phyloP scores from a whole-genome alignment of 2,888 invertebrate genomes.

The Mechanitis mazaeus region DNA sequence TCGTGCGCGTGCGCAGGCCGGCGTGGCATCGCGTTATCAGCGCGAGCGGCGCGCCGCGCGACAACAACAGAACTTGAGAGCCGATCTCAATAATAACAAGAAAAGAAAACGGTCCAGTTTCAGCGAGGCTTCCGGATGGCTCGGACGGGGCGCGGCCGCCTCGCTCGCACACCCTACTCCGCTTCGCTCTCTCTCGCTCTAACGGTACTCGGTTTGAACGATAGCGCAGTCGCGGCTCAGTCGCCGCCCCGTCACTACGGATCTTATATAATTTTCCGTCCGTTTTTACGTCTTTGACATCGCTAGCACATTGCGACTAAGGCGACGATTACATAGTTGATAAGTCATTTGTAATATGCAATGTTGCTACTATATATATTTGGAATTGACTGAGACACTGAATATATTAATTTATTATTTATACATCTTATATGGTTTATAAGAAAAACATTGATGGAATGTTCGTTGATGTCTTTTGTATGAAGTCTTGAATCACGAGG shows the following conservation, averaged over 20 bases:
- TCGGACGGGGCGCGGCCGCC: slow-evolving; percentile 62
- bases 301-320: slow-evolving; percentile 29
- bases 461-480: slow-evolving; percentile 60
- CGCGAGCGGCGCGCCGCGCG: slow-evolving; percentile 70
- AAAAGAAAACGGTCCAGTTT: slow-evolving; percentile 78
- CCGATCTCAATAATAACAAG: slow-evolving; percentile 77
- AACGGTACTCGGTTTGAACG: slow-evolving; percentile 70
- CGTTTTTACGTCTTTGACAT: slow-evolving; percentile 52
- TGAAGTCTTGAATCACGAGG: slow-evolving; percentile 7
- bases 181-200: slow-evolving; percentile 65
- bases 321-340: slow-evolving; percentile 20
- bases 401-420: slow-evolving; percentile 9
- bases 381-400: not conserved
- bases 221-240: slow-evolving; percentile 69
- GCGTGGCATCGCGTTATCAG: slow-evolving; percentile 75
- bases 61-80: slow-evolving; percentile 76
- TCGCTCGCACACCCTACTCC: slow-evolving; percentile 51
- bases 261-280: slow-evolving; percentile 35
- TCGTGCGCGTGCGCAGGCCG: slow-evolving; percentile 69
- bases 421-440: not conserved
- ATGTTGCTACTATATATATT: slow-evolving; percentile 11
- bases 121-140: slow-evolving; percentile 76
- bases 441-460: not conserved
- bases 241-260: slow-evolving; percentile 53
- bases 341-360: slow-evolving; percentile 16